Evolutionary conservation across 2,888 invertebrate species (phyloP).

Genomic region (Phyto melanocephala): DNA sequence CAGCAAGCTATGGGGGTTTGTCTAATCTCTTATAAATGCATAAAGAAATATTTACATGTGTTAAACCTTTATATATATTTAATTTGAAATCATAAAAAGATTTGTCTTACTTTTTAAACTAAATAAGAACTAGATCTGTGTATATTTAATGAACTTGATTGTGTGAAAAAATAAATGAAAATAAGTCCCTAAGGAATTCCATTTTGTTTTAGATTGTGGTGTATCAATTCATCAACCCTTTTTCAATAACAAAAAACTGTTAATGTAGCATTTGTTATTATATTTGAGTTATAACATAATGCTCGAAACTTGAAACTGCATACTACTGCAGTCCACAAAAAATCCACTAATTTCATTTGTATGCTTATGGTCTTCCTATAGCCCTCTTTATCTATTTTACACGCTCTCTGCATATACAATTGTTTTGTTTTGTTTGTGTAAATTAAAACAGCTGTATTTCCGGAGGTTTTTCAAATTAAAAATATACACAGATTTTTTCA

Average conservation of each 20-base stretch:
- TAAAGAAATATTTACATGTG: too few species aligned
- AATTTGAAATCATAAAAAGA: neutral
- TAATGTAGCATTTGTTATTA: conserved; percentile 14
- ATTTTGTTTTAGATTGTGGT: too few species aligned
- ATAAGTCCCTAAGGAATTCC: conserved; percentile 17
- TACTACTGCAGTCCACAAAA: neutral
- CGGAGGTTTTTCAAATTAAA: conserved; percentile 18
- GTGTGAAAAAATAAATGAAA: conserved; percentile 8
- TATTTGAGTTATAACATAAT: conserved; percentile 23
- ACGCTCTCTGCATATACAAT: neutral
- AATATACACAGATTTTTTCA: neutral
- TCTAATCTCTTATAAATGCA: too few species aligned
- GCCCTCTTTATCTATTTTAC: neutral
- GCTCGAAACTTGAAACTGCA: neutral
- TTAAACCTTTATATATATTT: too few species aligned
- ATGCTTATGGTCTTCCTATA: neutral
- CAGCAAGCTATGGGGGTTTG: too few species aligned
- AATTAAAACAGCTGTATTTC: conserved; percentile 15
- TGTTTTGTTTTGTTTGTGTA: neutral
- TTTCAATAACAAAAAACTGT: conserved; percentile 7
- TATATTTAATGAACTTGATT: conserved; percentile 46
- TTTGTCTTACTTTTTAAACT: neutral
- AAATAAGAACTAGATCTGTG: conserved; percentile 22
- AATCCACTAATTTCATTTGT: neutral
- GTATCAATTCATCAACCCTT: neutral